Evolutionary conservation across 2,797 vertebrate genomes (phyloP).

Genomic region (Pantherophis vulpinus): DNA sequence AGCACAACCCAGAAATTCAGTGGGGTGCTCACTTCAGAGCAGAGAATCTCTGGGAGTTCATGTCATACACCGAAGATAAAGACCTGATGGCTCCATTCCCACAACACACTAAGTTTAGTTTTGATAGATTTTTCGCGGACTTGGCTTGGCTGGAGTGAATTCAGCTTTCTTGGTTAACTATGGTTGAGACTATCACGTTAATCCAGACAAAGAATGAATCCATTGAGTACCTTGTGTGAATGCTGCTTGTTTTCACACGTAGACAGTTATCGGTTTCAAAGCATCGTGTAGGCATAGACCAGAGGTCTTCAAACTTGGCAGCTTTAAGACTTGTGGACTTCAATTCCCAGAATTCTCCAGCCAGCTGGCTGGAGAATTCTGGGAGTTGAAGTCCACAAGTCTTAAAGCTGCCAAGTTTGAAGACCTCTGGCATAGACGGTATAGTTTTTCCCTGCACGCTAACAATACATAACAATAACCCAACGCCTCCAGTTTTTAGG

Average conservation of each 20-base stretch:
- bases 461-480: neutral
- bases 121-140: neutral
- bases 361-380: no score
- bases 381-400: no score
- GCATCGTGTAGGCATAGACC: neutral
- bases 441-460: neutral
- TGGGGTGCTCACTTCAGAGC: neutral
- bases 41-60: neutral
- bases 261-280: neutral
- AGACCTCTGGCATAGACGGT: neutral
- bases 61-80: neutral
- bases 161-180: neutral
- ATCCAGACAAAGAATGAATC: neutral
- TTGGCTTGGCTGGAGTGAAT: neutral
- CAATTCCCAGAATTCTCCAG: no score
- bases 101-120: neutral
- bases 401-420: no score
- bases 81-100: neutral
- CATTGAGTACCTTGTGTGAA: neutral
- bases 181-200: neutral
- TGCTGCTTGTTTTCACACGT: neutral
- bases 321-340: no score
- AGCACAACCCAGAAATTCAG: neutral
- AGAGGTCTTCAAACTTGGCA: no score
- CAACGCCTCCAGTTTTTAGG: neutral